A percentile compares a stretch with the other conserved stretches of the same genome.
phyloP scores from a whole-genome alignment of 2,888 invertebrate species.

The Chrysodeixis includens region DNA sequence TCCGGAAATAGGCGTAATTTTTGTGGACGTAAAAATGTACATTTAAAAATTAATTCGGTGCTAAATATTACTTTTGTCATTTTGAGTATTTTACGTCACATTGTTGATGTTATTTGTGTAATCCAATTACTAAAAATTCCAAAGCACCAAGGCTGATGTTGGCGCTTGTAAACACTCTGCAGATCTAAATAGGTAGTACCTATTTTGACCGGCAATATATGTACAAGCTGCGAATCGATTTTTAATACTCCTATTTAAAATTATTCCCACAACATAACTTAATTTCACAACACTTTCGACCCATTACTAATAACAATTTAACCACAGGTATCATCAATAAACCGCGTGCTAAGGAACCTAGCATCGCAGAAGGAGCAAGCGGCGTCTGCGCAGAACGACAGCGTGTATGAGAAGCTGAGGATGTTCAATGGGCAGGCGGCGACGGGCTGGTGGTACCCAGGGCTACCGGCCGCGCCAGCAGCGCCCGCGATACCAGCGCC shows the following conservation, averaged over 20 bases:
- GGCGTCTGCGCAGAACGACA: conserved; percentile 94
- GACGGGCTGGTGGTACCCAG: conserved; percentile 96
- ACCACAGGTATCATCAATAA: conserved; percentile 98
- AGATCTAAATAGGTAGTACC: too few relatives aligned
- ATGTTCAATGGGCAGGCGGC: conserved; percentile 98
- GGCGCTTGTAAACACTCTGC: too few relatives aligned
- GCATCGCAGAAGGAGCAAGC: conserved; percentile 99
- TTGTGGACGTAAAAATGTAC: background rate
- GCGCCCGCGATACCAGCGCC: conserved; percentile 93
- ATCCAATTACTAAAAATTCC: too few relatives aligned
- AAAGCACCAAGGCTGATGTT: too few relatives aligned
- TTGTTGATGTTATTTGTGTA: too few relatives aligned
- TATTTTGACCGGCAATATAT: too few relatives aligned
- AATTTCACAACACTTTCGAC: background rate
- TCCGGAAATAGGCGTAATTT: conserved; percentile 2
- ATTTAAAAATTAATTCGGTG: background rate
- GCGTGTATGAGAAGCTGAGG: conserved; percentile 97
- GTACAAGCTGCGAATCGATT: too few relatives aligned
- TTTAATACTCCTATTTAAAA: too few relatives aligned
- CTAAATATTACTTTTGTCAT: too few relatives aligned
- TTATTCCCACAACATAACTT: background rate
- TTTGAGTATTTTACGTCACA: too few relatives aligned
- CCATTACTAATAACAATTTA: background rate
- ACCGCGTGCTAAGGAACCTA: conserved; percentile 98
- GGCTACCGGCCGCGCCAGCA: conserved; percentile 92